These are phyloP conservation scores for Thyatira batis DNA, from an alignment of 2,888 invertebrate genomes.

Conservation along the genomic window DNA sequence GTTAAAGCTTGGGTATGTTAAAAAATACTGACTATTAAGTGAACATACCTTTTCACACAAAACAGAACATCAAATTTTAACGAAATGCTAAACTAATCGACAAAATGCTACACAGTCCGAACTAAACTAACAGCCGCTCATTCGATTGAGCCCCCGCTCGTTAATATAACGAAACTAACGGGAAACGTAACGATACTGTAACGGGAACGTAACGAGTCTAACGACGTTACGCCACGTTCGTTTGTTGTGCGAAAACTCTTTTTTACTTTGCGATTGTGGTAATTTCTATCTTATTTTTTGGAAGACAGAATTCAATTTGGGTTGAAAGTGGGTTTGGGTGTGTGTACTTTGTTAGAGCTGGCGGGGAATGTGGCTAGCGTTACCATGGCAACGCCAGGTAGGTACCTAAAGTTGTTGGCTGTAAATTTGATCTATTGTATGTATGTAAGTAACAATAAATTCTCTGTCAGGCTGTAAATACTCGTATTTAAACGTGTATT, in stretches of 20 bases:
- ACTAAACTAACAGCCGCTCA: conserved; percentile 15
- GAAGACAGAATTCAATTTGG: conserved; percentile 15
- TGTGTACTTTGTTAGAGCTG: background rate
- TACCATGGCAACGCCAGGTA: background rate
- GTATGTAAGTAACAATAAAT: too few relatives aligned
- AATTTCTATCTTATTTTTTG: conserved; percentile 25
- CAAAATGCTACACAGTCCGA: conserved; percentile 16
- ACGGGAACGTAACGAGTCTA: conserved; percentile 45
- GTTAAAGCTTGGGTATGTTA: too few relatives aligned
- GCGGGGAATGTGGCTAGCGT: background rate
- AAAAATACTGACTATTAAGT: too few relatives aligned
- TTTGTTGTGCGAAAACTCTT: conserved; percentile 42
- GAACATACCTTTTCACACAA: background rate
- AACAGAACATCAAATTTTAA: background rate
- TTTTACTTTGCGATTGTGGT: conserved; percentile 13
- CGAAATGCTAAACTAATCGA: conserved; percentile 18
- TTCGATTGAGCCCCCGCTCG: conserved; percentile 40
- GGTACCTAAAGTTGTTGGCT: background rate
- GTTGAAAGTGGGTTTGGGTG: background rate
- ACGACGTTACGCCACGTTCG: conserved; percentile 40
- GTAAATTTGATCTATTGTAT: too few relatives aligned
- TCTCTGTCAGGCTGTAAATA: too few relatives aligned
- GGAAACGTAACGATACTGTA: conserved; percentile 39
- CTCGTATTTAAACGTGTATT: too few relatives aligned
- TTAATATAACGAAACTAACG: conserved; percentile 49